Percentiles rank a stretch among this genome's conserved stretches.
These are phyloP conservation scores for Xestia ashworthii DNA, from an alignment of 2,888 invertebrate species.

Conservation along the genomic window DNA sequence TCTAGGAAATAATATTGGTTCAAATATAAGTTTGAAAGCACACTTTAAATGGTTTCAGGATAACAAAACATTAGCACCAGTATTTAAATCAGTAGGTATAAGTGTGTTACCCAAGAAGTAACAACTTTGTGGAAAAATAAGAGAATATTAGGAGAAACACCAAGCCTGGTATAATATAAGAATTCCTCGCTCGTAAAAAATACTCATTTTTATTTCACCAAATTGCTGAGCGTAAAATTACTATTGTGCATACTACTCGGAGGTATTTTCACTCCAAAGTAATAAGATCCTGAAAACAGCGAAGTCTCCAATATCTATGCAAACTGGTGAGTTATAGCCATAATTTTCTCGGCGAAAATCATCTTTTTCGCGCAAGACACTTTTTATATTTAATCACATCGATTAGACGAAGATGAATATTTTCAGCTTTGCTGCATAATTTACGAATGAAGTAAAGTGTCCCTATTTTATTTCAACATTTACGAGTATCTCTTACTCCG, in stretches of 20 bases:
- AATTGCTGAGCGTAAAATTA: constrained; percentile 14
- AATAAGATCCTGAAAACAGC: constrained; percentile 22
- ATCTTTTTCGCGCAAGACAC: constrained; percentile 20
- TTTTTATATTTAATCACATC: constrained; percentile 53
- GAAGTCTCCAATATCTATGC: constrained; percentile 37
- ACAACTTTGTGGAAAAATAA: not conserved
- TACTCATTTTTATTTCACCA: constrained; percentile 5
- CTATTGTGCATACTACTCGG: constrained; percentile 23
- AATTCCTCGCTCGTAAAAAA: not conserved
- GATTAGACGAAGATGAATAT: constrained; percentile 63
- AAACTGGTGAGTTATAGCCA: constrained; percentile 47
- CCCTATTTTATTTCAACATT: constrained; percentile 61
- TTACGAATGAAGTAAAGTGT: constrained; percentile 69
- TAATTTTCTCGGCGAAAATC: constrained; percentile 50
- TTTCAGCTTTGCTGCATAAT: constrained; percentile 48
- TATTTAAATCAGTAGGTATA: not conserved
- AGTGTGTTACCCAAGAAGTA: not conserved
- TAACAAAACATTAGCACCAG: not conserved
- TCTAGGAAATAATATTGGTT: not conserved
- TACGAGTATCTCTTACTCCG: constrained; percentile 76
- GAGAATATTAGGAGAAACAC: not conserved
- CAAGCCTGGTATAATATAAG: not conserved
- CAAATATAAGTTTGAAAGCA: not conserved
- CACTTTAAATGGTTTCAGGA: not conserved
- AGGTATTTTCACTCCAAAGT: constrained; percentile 21